phyloP scores from a whole-genome alignment of 2,797 vertebrate genomes.

The Brotula barbata region DNA sequence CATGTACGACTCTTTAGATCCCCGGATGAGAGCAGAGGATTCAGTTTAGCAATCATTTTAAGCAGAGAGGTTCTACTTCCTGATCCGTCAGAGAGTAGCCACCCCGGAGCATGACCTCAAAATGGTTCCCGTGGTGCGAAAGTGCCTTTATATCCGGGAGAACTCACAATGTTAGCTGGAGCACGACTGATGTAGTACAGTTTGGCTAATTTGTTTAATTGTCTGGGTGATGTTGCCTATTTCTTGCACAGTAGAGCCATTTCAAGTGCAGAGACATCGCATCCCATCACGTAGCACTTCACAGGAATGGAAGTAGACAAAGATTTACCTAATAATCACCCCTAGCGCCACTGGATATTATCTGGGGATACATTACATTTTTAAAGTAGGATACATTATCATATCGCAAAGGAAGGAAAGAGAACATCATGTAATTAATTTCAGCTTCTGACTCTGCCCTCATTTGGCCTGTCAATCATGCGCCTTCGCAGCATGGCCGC shows the following conservation, averaged over 20 bases:
- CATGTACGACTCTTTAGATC: too few relatives aligned
- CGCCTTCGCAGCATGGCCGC: slow-evolving; percentile 27
- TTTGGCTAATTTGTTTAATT: background rate
- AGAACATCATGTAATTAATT: slow-evolving; percentile 55
- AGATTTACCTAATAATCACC: slow-evolving; percentile 8
- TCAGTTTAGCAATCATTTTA: too few relatives aligned
- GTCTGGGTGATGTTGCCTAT: background rate
- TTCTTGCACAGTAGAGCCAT: background rate
- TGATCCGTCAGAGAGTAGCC: too few relatives aligned
- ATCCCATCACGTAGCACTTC: background rate
- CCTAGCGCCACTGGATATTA: background rate
- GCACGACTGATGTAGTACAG: background rate
- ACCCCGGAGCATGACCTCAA: too few relatives aligned
- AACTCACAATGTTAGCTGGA: background rate
- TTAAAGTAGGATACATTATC: slow-evolving; percentile 15
- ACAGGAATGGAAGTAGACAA: background rate
- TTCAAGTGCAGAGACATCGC: slow-evolving; percentile 8
- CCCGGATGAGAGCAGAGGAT: too few relatives aligned
- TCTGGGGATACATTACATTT: slow-evolving; percentile 16
- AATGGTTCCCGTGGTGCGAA: too few relatives aligned
- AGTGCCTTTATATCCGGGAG: background rate
- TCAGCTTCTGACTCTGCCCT: slow-evolving; percentile 54
- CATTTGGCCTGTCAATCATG: slow-evolving; percentile 65
- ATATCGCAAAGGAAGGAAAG: slow-evolving; percentile 11
- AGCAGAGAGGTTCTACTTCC: too few relatives aligned